Percentiles rank a stretch among this genome's conserved stretches.
These are phyloP conservation scores for Anabacerthia variegaticeps DNA, from an alignment of 2,797 vertebrate genomes.

Conservation along the genomic window DNA sequence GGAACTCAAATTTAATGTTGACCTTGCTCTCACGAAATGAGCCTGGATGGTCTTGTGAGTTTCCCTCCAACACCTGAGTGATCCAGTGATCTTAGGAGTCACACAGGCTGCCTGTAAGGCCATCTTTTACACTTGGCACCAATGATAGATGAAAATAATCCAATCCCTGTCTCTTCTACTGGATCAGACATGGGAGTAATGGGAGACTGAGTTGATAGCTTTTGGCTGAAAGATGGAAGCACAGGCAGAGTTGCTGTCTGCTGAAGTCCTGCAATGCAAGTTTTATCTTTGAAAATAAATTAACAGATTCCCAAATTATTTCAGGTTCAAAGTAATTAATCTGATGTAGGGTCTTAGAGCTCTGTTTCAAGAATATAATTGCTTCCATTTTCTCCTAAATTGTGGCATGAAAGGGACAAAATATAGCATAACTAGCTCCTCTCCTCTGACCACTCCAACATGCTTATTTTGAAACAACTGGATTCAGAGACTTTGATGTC, in stretches of 20 bases:
- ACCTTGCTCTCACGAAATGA: not conserved
- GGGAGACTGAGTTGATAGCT: not conserved
- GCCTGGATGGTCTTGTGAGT: not conserved
- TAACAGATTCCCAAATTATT: not conserved
- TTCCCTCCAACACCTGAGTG: not conserved
- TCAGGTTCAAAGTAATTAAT: not conserved
- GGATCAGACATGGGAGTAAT: not conserved
- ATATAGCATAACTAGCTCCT: not conserved
- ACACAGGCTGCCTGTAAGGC: not conserved
- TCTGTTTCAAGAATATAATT: not conserved
- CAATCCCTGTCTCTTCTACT: not conserved
- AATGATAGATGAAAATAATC: not conserved
- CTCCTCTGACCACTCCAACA: not conserved
- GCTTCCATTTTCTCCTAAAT: not conserved
- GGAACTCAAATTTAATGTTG: not conserved
- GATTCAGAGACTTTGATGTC: not conserved
- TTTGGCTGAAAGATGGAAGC: not conserved
- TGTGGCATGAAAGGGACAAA: not conserved
- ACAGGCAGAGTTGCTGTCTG: not conserved
- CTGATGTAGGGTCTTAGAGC: not conserved
- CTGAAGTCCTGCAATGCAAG: not conserved
- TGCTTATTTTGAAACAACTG: not conserved
- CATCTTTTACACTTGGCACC: not conserved
- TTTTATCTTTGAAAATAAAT: not conserved
- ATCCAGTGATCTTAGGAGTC: not conserved